Conservation (phyloP, 2,888 invertebrate species). For the Rhodophaea formosa region DNA sequence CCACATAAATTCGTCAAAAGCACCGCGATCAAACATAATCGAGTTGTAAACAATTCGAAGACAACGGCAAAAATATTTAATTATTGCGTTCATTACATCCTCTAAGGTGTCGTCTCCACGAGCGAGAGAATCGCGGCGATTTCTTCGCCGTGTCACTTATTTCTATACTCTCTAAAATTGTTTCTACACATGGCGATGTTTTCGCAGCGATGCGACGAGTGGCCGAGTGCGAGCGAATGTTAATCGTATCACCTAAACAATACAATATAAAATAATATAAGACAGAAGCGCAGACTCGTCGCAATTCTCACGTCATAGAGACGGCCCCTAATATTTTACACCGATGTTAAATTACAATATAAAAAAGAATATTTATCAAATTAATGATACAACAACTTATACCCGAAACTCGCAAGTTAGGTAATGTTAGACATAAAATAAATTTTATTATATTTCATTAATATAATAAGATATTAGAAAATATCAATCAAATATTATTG, state of each 20-base stretch:
- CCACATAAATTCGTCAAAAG: conserved; percentile 23
- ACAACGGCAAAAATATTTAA: conserved; percentile 22
- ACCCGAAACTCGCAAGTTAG: conserved; percentile 50
- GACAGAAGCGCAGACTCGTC: too few species aligned
- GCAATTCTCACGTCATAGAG: too few species aligned
- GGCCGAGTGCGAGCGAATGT: too few species aligned
- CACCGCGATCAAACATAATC: conserved; percentile 21
- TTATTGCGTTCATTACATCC: conserved; percentile 53
- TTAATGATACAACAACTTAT: conserved; percentile 63
- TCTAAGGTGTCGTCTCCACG: too few species aligned
- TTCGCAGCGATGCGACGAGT: too few species aligned
- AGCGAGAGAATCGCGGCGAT: too few species aligned
- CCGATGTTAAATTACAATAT: conserved; percentile 61
- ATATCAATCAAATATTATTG: conserved; percentile 77
- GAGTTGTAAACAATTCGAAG: conserved; percentile 10
- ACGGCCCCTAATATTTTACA: conserved; percentile 48
- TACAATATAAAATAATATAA: too few species aligned
- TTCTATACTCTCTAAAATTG: too few species aligned
- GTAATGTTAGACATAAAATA: conserved; percentile 62
- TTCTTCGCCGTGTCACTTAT: too few species aligned
- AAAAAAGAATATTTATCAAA: conserved; percentile 46
- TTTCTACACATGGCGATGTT: too few species aligned
- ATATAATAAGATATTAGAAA: conserved; percentile 56
- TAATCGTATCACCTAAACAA: too few species aligned
- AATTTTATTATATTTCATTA: conserved; percentile 45